Base-by-base conservation (phyloP, 1,140 invertebrate genomes). In the Cotesia chilonis region DNA sequence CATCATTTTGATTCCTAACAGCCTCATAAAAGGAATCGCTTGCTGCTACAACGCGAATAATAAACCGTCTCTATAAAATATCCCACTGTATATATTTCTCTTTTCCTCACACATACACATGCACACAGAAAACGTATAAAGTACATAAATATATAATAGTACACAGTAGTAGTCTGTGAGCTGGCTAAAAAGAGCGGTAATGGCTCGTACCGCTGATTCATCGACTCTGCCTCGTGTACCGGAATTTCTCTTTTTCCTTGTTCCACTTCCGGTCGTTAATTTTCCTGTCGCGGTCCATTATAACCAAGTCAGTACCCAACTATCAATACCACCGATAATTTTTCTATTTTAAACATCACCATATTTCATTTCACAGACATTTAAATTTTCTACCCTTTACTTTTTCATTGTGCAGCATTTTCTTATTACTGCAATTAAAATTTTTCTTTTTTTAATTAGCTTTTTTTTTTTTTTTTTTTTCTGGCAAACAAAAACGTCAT, bases 181-280 rank as follows among this genome's bases (percentile, higher is more conserved):
- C n/a, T 17, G 17, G 12, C n/a, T 57, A 36, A 68, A 68, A 57
- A 55, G 20, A 52, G 51, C 52, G 36, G 57, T 70, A 70, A 66
- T 71, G 70, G 63, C 70, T 70, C 60, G 69, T 70, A 70, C 41
- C 47, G 63, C 47, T 71, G 70, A 71, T 71, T 71, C 70, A 71
- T 71, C 70, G 63, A 71, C 70, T 66, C 17, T 17, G 12, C 17
- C 51, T 41, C 41, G 41, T 54, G 41, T 52, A 61, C 55, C 37
- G 60, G 54, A 71, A 71, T 71, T 71, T 71, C 69, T 71, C 70
- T 71, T 65, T 71, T 71, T 54, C 52, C 14, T 37, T 47, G 55
- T 64, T 12, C 63, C 51, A 71, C 63, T 71, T 71, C 70, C 63
- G 70, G 14, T 28, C 37, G 70, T 71, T 71, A 71, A 71, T 71